Percentiles rank a stretch among this genome's conserved stretches.
phyloP scores from a whole-genome alignment of 2,113 vertebrate genomes.

The Ptilonorhynchus violaceus region DNA sequence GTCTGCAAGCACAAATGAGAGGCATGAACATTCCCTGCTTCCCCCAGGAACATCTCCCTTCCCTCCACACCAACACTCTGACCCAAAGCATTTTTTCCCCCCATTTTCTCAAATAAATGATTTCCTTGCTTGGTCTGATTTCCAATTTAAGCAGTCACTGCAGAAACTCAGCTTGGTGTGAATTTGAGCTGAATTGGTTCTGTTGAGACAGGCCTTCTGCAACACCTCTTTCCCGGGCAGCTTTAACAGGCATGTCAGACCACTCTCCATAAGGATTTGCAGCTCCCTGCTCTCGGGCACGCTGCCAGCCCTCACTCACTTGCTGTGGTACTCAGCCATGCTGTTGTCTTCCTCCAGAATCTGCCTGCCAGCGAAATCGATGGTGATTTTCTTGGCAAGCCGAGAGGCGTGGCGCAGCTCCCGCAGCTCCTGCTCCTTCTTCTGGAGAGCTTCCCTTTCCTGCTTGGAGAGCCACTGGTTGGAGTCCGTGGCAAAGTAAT shows the following conservation, averaged over 20 bases:
- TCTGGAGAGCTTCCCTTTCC: slow-evolving; percentile 84
- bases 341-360: slow-evolving; percentile 82
- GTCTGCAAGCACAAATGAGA: slow-evolving; percentile 68
- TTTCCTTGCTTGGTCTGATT: neutral
- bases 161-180: neutral
- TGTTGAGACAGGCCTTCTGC: neutral
- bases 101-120: accelerated
- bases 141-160: neutral
- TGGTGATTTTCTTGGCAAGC: slow-evolving; percentile 85
- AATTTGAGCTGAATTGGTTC: neutral
- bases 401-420: slow-evolving; percentile 89
- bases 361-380: slow-evolving; percentile 93
- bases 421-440: slow-evolving; percentile 85
- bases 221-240: neutral
- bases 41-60: neutral
- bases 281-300: neutral
- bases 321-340: slow-evolving; percentile 85
- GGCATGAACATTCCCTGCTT: neutral
- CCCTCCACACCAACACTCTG: neutral
- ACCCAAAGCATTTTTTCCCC: neutral
- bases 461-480: slow-evolving; percentile 93
- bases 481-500: slow-evolving; percentile 94
- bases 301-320: slow-evolving; percentile 62
- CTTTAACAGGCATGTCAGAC: neutral
- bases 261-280: neutral